phyloP scores from a whole-genome alignment of 1,140 invertebrate genomes.

The Brachionus plicatilis region DNA sequence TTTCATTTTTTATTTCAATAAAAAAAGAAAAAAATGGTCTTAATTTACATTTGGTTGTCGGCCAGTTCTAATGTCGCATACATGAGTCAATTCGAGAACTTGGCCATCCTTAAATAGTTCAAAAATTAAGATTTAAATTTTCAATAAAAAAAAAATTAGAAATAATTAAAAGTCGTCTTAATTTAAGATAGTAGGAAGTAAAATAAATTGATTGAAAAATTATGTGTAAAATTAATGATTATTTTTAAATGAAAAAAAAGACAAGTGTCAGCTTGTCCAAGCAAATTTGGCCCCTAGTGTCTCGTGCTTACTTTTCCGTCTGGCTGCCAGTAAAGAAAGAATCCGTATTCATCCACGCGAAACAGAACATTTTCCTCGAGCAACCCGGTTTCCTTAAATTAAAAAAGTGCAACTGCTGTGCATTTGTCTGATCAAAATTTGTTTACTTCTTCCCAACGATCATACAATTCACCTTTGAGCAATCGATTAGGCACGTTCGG shows the following conservation, averaged over 20 bases:
- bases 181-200: too few relatives aligned
- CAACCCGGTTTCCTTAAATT: constrained; percentile 70
- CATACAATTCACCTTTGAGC: constrained; percentile 75
- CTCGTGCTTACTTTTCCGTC: constrained; percentile 64
- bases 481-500: constrained; percentile 81
- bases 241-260: background rate
- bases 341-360: constrained; percentile 95
- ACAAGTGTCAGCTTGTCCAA: background rate
- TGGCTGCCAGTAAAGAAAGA: constrained; percentile 98
- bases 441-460: constrained; percentile 84
- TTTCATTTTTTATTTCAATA: background rate
- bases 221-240: constrained; percentile 16
- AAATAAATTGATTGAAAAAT: background rate
- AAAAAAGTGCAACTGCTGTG: background rate
- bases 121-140: constrained; percentile 58
- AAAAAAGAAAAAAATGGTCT: background rate
- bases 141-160: too few relatives aligned
- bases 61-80: constrained; percentile 86
- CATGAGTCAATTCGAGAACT: constrained; percentile 90
- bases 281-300: background rate
- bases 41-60: constrained; percentile 72
- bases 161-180: background rate
- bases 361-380: constrained; percentile 81
- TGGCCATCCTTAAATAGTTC: constrained; percentile 68
- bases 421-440: background rate